A percentile compares a stretch with the other conserved stretches of the same genome.
phyloP scores from a whole-genome alignment of 2,113 vertebrate genomes.

The Salvator merianae region DNA sequence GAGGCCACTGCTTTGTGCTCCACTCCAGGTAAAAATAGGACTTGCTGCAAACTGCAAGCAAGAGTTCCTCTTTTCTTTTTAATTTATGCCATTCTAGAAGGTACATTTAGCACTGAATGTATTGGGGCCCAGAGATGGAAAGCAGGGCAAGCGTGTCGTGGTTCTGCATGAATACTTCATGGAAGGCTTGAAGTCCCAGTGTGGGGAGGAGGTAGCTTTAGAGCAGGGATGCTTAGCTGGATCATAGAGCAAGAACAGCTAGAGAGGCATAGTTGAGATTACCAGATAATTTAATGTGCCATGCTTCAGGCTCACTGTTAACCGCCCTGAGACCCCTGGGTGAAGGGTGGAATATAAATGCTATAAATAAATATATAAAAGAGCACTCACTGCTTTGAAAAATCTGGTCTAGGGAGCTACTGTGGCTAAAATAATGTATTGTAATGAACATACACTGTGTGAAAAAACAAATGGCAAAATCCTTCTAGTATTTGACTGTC shows the following conservation, averaged over 20 bases:
- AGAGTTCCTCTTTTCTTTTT: background rate
- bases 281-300: constrained; percentile 18
- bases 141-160: background rate
- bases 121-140: background rate
- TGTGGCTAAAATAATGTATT: background rate
- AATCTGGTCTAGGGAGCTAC: background rate
- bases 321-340: too few relatives aligned
- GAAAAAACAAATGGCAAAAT: background rate
- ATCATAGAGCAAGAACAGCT: too few relatives aligned
- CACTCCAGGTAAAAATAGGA: background rate
- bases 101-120: background rate
- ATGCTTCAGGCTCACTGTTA: too few relatives aligned
- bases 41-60: background rate
- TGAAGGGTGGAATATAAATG: background rate
- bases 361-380: constrained; percentile 12
- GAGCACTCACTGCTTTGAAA: background rate
- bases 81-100: background rate
- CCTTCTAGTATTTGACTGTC: background rate
- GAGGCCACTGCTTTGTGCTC: too few relatives aligned
- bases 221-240: too few relatives aligned
- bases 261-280: background rate
- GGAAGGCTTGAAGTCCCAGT: fast-evolving
- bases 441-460: background rate
- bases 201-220: background rate
- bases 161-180: fast-evolving